phyloP scores from a whole-genome alignment of 2,797 vertebrate species.

The Coranthus polyacanthus region DNA sequence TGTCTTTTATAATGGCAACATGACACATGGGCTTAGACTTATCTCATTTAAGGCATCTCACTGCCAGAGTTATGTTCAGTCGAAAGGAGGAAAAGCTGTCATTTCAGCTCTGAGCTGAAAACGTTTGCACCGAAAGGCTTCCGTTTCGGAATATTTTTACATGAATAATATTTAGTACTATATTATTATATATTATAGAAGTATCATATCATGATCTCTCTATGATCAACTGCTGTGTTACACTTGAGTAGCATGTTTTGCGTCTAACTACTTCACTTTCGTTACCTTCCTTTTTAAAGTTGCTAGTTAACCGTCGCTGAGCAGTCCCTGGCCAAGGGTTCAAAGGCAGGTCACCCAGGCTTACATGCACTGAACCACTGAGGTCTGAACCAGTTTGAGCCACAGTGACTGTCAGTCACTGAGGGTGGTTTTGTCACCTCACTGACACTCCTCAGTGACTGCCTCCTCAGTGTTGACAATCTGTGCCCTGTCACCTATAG shows the following conservation, averaged over 20 bases:
- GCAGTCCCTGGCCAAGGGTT: background rate
- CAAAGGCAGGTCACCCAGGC: slow-evolving; percentile 4
- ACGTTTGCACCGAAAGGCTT: slow-evolving; percentile 33
- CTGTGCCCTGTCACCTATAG: background rate
- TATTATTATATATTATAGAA: too few relatives aligned
- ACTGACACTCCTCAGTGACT: slow-evolving; percentile 6
- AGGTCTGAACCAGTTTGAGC: background rate
- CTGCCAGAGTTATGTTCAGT: slow-evolving; percentile 43
- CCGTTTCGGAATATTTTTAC: background rate
- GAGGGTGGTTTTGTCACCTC: background rate
- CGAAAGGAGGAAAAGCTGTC: slow-evolving; percentile 38
- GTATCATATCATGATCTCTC: slow-evolving; percentile 13
- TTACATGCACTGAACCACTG: slow-evolving; percentile 12
- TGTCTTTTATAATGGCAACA: slow-evolving; percentile 51
- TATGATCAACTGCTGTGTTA: slow-evolving; percentile 15
- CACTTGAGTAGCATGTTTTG: background rate
- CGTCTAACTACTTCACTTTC: slow-evolving; percentile 4
- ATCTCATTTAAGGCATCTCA: slow-evolving; percentile 62
- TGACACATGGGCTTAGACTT: slow-evolving; percentile 55
- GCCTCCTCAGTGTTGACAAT: background rate
- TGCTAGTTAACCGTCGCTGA: background rate
- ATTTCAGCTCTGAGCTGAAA: slow-evolving; percentile 40
- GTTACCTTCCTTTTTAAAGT: too few relatives aligned
- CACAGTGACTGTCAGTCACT: background rate
- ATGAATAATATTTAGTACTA: too few relatives aligned